Percentiles rank a stretch among this genome's conserved stretches.
These are phyloP conservation scores for Sciurus vulgaris DNA, from an alignment of 2,797 vertebrate species.

Conservation along the genomic window DNA sequence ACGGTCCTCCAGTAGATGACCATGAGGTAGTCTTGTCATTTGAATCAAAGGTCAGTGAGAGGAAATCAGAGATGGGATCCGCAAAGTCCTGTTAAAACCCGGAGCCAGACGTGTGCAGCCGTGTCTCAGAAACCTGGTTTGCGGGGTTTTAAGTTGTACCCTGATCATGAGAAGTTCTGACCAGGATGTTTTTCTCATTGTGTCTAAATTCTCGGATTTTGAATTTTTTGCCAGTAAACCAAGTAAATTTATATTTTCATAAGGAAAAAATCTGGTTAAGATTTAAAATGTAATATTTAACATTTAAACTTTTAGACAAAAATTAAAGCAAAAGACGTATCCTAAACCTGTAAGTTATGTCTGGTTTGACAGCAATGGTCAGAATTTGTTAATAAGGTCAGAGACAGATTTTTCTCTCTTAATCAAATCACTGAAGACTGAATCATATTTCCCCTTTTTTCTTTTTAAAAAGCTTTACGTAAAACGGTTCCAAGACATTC, in stretches of 20 bases:
- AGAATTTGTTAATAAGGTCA: slow-evolving; percentile 20
- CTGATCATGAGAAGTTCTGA: slow-evolving; percentile 15
- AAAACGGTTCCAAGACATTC: slow-evolving; percentile 41
- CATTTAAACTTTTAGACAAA: slow-evolving; percentile 52
- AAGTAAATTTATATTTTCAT: background rate
- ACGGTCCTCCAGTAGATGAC: background rate
- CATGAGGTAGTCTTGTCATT: background rate
- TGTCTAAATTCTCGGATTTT: background rate
- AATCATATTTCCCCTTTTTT: background rate
- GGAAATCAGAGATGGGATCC: background rate
- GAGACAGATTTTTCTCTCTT: slow-evolving; percentile 24
- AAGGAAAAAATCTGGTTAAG: background rate
- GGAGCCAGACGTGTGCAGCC: background rate
- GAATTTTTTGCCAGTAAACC: background rate
- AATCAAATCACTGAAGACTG: slow-evolving; percentile 15
- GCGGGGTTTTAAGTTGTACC: background rate
- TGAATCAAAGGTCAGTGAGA: slow-evolving; percentile 5
- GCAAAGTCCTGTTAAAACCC: background rate
- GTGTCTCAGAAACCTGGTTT: background rate
- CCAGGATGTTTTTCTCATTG: background rate
- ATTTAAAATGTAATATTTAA: slow-evolving; percentile 15
- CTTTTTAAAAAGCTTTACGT: slow-evolving; percentile 38
- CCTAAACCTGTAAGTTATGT: background rate
- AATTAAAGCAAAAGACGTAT: background rate
- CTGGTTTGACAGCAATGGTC: background rate